Evolutionary conservation across 2,113 vertebrate genomes (phyloP).

Genomic region (Noturus placidus): DNA sequence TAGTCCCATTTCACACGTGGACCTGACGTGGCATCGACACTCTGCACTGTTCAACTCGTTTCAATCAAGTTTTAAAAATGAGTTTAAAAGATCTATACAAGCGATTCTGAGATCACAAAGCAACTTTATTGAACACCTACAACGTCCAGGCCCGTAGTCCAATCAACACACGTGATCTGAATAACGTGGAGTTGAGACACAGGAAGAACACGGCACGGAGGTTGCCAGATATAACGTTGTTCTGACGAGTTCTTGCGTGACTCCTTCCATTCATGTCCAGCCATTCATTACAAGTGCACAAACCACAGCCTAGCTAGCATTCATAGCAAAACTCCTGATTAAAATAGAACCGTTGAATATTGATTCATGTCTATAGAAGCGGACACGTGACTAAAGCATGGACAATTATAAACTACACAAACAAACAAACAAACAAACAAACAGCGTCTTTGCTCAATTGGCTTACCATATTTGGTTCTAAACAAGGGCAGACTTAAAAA

Average conservation of each 20-base stretch:
- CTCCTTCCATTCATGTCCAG: conserved; percentile 71
- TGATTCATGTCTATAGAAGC: background rate
- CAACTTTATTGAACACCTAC: background rate
- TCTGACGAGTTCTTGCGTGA: conserved; percentile 75
- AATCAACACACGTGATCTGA: too few relatives aligned
- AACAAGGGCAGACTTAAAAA: background rate
- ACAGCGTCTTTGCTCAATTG: background rate
- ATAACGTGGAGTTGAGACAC: background rate
- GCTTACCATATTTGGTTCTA: background rate
- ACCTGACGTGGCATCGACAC: conserved; percentile 25
- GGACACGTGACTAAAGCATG: background rate
- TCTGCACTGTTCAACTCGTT: conserved; percentile 32
- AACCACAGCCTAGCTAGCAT: conserved; percentile 55
- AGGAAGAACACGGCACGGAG: too few relatives aligned
- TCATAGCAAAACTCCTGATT: conserved; percentile 15
- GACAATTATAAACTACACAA: background rate
- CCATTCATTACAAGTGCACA: conserved; percentile 76
- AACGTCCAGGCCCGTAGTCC: background rate
- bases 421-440: background rate
- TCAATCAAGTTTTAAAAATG: background rate
- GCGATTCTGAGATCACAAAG: background rate
- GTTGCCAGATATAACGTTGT: conserved; percentile 62
- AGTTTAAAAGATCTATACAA: background rate
- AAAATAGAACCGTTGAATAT: background rate
- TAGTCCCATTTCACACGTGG: conserved; percentile 71